phyloP scores from a whole-genome alignment of 1,140 invertebrate genomes.

The Sycophaga agraensis region DNA sequence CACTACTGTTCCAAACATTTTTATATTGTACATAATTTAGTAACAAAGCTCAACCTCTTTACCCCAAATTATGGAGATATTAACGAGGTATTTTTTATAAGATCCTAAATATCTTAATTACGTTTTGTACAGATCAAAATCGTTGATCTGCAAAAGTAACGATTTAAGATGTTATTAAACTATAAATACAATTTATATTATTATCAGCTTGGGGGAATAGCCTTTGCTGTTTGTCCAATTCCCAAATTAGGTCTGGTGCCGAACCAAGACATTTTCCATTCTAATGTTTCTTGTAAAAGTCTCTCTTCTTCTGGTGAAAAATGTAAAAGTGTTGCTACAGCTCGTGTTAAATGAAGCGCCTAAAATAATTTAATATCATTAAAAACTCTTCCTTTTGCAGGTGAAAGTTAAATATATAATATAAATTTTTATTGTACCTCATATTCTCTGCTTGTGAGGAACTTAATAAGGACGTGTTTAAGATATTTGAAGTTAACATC shows the following conservation, averaged over 20 bases:
- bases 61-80: neutral
- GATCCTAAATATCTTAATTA: neutral
- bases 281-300: constrained; percentile 80
- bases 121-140: neutral
- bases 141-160: neutral
- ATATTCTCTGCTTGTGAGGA: constrained; percentile 81
- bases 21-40: neutral
- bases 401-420: neutral
- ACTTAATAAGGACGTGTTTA: constrained; percentile 91
- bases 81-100: neutral
- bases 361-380: constrained; percentile 55
- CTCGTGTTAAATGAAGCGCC: constrained; percentile 85
- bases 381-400: neutral
- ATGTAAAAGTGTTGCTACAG: constrained; percentile 80
- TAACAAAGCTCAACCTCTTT: neutral
- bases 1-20: constrained; percentile 2
- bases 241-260: constrained; percentile 66
- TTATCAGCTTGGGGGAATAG: constrained; percentile 62
- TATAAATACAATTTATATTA: constrained; percentile 5
- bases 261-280: constrained; percentile 89
- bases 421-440: constrained; percentile 61
- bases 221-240: constrained; percentile 62
- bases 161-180: neutral
- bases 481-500: constrained; percentile 86
- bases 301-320: constrained; percentile 85